These are phyloP conservation scores for Alloplasta piceator DNA, from an alignment of 2,888 invertebrate species.

Conservation along the genomic window DNA sequence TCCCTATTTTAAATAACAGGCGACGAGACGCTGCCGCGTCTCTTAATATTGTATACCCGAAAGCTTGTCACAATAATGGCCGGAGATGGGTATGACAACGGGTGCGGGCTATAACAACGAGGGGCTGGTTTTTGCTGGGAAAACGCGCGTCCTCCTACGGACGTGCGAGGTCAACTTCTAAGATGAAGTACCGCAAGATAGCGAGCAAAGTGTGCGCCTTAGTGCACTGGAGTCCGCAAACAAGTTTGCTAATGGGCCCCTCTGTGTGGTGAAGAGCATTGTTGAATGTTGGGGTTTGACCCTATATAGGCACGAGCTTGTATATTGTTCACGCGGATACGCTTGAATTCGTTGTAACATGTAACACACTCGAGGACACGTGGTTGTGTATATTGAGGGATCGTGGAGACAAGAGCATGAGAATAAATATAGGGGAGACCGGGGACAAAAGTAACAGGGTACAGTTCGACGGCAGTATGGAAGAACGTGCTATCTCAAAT, in stretches of 20 bases:
- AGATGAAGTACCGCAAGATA: conserved; percentile 71
- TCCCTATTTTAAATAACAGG: no score
- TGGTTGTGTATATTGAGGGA: no score
- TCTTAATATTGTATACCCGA: background rate
- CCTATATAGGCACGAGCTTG: background rate
- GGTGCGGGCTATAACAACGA: background rate
- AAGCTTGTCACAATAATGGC: conserved; percentile 38
- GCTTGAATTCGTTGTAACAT: no score
- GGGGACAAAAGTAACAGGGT: no score
- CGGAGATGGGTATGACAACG: background rate
- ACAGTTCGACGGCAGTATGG: no score
- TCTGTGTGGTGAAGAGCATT: conserved; percentile 55
- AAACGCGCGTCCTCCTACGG: conserved; percentile 10
- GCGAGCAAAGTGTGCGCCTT: conserved; percentile 66
- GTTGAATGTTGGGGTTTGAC: conserved; percentile 26
- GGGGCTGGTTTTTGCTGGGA: conserved; percentile 14
- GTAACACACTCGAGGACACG: no score
- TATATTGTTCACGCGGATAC: no score
- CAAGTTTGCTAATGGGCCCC: conserved; percentile 73
- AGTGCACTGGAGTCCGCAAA: conserved; percentile 71
- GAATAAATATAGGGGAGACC: no score
- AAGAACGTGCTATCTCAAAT: no score
- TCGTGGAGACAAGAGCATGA: no score
- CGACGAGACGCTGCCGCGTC: no score
- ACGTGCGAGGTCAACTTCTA: conserved; percentile 71